These are phyloP conservation scores for Lasioglossum oenotherae DNA, from an alignment of 2,888 invertebrate species.

Conservation along the genomic window DNA sequence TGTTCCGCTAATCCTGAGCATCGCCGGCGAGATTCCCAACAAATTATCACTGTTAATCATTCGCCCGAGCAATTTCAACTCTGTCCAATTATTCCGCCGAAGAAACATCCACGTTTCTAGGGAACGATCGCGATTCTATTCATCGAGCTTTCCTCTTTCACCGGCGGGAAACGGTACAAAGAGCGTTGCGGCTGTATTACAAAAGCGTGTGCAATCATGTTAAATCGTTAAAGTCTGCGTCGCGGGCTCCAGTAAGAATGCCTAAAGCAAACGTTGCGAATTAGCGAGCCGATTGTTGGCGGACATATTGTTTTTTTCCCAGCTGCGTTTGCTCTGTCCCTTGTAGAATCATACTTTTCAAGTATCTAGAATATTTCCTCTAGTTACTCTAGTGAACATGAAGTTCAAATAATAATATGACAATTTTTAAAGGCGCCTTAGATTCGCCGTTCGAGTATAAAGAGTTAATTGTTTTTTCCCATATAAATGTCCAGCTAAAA, in stretches of 20 bases:
- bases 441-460: no score
- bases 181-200: neutral
- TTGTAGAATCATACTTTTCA: no score
- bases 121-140: slow-evolving; percentile 1
- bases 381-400: no score
- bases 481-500: no score
- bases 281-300: slow-evolving; percentile 6
- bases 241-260: neutral
- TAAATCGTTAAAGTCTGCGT: slow-evolving; percentile 21
- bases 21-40: neutral
- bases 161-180: neutral
- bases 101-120: neutral
- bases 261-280: slow-evolving; percentile 21
- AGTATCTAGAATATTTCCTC: neutral
- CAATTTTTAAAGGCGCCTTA: no score
- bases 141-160: slow-evolving; percentile 4
- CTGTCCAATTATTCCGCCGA: neutral
- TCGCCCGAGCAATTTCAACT: neutral
- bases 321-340: neutral
- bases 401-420: no score
- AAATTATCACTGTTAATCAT: neutral
- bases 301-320: slow-evolving; percentile 23
- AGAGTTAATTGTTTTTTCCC: no score
- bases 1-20: neutral
- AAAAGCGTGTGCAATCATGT: slow-evolving; percentile 17